A percentile compares a stretch with the other conserved stretches of the same genome.
These are phyloP conservation scores for Champsocephalus gunnari DNA, from an alignment of 2,797 vertebrate species.

Conservation along the genomic window DNA sequence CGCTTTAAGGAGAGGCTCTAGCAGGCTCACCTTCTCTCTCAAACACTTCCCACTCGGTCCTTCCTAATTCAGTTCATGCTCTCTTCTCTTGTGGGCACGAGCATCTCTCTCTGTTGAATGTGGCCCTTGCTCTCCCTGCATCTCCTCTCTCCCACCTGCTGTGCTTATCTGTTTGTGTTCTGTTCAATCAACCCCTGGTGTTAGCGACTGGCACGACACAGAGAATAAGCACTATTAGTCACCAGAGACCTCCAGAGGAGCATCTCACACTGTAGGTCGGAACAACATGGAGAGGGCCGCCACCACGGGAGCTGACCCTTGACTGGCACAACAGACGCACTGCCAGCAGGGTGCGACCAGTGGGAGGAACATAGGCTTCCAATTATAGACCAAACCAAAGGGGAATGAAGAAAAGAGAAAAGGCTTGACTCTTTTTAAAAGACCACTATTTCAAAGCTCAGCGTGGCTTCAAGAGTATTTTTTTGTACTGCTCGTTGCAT, in stretches of 20 bases:
- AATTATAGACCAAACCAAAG: constrained; percentile 59
- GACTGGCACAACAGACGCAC: constrained; percentile 56
- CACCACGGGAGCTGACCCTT: constrained; percentile 69
- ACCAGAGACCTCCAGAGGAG: constrained; percentile 66
- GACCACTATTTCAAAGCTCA: constrained; percentile 35
- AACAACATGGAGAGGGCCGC: constrained; percentile 55
- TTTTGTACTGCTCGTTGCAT: not conserved
- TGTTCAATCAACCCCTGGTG: constrained; percentile 65
- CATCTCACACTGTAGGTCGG: constrained; percentile 61
- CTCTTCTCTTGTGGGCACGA: constrained; percentile 39
- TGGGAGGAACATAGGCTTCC: constrained; percentile 62
- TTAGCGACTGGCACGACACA: constrained; percentile 51
- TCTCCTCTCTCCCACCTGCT: constrained; percentile 63
- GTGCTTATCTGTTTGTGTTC: constrained; percentile 67
- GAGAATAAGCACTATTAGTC: constrained; percentile 72
- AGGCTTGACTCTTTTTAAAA: constrained; percentile 17
- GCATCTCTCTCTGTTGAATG: constrained; percentile 46
- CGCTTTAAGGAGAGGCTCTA: constrained; percentile 16
- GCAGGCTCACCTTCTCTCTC: constrained; percentile 20
- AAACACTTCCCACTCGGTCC: constrained; percentile 34
- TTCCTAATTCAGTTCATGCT: constrained; percentile 42
- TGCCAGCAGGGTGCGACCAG: constrained; percentile 47
- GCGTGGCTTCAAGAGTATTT: constrained; percentile 17
- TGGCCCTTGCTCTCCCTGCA: constrained; percentile 39
- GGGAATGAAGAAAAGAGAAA: constrained; percentile 36